Evolutionary conservation across 2,797 vertebrate genomes (phyloP).

Genomic region (Onychomys leucogaster): DNA sequence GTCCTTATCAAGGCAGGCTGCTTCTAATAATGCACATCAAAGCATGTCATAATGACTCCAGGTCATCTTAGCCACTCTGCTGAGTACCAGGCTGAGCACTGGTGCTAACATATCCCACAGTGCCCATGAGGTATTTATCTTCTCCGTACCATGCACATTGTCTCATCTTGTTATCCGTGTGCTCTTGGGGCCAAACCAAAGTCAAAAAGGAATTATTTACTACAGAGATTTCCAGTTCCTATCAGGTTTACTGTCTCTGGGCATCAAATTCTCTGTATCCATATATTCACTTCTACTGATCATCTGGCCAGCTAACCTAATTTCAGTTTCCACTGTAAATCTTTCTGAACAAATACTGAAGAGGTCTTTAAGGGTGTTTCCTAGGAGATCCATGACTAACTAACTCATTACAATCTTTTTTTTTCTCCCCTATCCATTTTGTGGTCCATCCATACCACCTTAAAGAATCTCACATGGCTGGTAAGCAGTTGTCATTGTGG

Average conservation of each 20-base stretch:
- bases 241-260: neutral
- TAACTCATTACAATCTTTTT: neutral
- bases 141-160: neutral
- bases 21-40: neutral
- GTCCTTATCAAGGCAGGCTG: neutral
- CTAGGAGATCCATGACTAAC: neutral
- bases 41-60: too few relatives aligned
- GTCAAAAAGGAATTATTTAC: neutral
- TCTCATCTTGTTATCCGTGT: neutral
- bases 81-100: neutral
- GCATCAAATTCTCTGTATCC: neutral
- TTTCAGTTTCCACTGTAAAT: neutral
- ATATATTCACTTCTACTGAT: neutral
- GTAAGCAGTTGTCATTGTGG: neutral
- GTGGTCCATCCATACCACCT: neutral
- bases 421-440: neutral
- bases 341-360: neutral
- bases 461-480: neutral
- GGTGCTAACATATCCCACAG: neutral
- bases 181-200: neutral
- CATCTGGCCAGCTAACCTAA: neutral
- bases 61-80: neutral
- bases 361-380: neutral
- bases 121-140: neutral
- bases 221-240: neutral